Evolutionary conservation across 2,888 invertebrate species (phyloP), one percentile per base, ranked within the genome.

Genomic region (Temnothorax unifasciatus): DNA sequence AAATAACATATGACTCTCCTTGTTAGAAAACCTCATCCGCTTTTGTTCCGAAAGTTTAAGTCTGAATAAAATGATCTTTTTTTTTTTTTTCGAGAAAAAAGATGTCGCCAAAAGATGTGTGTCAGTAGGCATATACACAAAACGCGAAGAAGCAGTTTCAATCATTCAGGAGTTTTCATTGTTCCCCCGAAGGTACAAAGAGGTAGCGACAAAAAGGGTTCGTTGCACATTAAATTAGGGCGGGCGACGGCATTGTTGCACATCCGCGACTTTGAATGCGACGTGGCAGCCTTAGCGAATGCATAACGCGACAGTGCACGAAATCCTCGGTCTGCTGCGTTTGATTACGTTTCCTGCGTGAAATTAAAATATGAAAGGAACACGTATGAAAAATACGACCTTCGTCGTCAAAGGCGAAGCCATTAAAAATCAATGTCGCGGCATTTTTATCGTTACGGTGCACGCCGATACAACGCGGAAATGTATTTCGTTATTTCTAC

Each of bases 241-340:
- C 34, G 38, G 34, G 25, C 47, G 34, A 18, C 47, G 47, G 71
- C 59, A 71, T 81, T 81, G 79, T 81, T 44, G 71, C 47, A 81
- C 69, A 81, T 81, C 79, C 79, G 69, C 34, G 79, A 81, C 47
- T 81, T 47, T 81, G 79, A 81, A 81, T 81, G n/a, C 38, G 59
- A 61, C 52, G 57, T 69, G 38, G 57, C 82, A 64, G 13, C 79
- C 79, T 81, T 81, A 81, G 66, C 66, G 18, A 84, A 73, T 59
- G 68, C 79, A 81, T 69, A 81, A 71, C 69, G 59, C 74, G 82
- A 79, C 76, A 71, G 81, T 54, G 84, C 84, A 79, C 85, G 85
- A 85, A 85, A 86, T 87, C 68, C 85, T 85, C 89, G 89, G 87
- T 89, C 87, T 83, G 81, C 76, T 87, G 89, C 74, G 76, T 85